Evolutionary conservation across 1,140 invertebrate species (phyloP), one percentile per base, ranked within the genome.

Genomic region (Brachionus asplanchnoidis): DNA sequence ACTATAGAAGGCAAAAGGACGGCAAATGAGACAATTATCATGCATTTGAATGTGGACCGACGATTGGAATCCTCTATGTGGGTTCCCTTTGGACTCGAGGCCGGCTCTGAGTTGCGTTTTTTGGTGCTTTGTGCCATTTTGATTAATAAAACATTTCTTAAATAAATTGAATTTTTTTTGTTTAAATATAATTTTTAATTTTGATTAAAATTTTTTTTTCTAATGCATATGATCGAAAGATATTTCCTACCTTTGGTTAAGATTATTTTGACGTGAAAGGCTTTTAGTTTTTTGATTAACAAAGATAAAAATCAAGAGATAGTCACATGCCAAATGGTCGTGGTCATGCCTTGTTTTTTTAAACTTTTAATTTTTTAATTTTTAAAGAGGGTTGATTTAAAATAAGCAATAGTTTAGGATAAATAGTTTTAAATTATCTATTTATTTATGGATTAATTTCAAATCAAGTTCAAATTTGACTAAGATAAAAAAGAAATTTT

Each of bases 181-280:
- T 36, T 65, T 65, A n/a, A 65, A 20, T 20, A 28, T 65, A 32
- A 28, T 14, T 68, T 68, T 23, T 32, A 32, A 68, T 2, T 68
- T 68, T 44, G 17, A 42, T 73, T 36, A 42, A 20, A 60, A 12
- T 73, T 73, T 73, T 42, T 36, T 40, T 42, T 42, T 40, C 42
- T 9, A 40, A 73, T 73, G 68, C 68, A 73, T 42, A 42, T 73
- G 20, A 73, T 73, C 68, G 68, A 42, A 73, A 42, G 68, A 73
- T 42, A 17, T 42, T 73, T 73, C 42, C 20, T 73, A 12, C 11
- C 40, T 40, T 40, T 73, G 32, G 68, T 73, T 73, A 73, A 73
- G 68, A 44, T 73, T 42, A 73, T 73, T 73, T 73, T 73, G 36
- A 14, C 17, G 12, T 3, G 4, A 3, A 14, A 3, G 0, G 7